Base-by-base conservation (phyloP, 2,888 invertebrate genomes). In the Nephrotoma guestfalica region DNA sequence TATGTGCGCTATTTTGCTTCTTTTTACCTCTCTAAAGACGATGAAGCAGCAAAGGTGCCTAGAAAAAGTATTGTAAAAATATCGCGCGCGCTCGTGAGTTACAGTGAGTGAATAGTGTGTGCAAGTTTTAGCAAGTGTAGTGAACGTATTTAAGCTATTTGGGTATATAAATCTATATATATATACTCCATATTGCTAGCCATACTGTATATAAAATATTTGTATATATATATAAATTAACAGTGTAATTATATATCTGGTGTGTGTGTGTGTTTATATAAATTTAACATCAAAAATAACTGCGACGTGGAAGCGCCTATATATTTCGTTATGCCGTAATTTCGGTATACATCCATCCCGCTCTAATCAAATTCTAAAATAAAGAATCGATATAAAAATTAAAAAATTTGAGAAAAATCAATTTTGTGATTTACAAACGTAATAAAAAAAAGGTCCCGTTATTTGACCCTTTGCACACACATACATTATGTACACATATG, bases 291-390 rank as follows among this genome's bases (percentile, higher is more conserved):
- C 30, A 84, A 84, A 84, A 84, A 41, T 41, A 84, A 84, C 42
- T 85, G 85, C 85, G 85, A 85, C 85, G 85, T 85, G 85, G 85
- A 85, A 85, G 85, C 85, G 84, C 84, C 84, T 84, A n/a, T 84
- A 84, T 41, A 71, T 71, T 84, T 41, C 84, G n/a, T 41, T 84
- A 41, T 84, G 41, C 84, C 84, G 15, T 84, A 41, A 84, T 84
- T 84, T 84, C 9, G 41, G 30, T 71, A 71, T 71, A 71, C 30
- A 30, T 18, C 71, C 71, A 30, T 71, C 71, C 30, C 71, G 71
- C 9, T 71, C 71, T 71, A 71, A 71, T 71, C 71, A 71, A 30
- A 71, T 71, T 71, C 18, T 71, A 71, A 71, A 30, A 71, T 71
- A 30, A 71, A 71, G 30, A 71, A 71, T 71, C 71, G 30, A 71